Evolutionary conservation across 1,140 invertebrate species (phyloP).

Genomic region (Ostrea edulis): DNA sequence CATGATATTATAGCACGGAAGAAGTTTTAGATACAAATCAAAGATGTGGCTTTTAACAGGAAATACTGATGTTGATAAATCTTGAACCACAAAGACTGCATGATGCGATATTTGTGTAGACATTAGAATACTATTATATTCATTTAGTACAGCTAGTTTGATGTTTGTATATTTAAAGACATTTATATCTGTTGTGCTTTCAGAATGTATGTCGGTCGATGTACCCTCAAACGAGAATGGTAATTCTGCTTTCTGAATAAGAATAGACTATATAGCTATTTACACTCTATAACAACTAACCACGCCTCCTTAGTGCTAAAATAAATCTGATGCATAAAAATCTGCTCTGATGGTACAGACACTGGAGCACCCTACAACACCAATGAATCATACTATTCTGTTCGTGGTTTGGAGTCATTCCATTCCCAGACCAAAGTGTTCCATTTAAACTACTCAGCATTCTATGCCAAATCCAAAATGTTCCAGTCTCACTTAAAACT

Average conservation of each 20-base stretch:
- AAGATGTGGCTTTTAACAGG: too few relatives aligned
- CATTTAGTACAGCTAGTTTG: not conserved
- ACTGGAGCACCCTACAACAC: too few relatives aligned
- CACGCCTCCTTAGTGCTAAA: not conserved
- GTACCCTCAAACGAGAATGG: slow-evolving; percentile 29
- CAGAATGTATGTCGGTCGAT: slow-evolving; percentile 18
- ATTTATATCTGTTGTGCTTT: not conserved
- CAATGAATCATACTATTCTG: too few relatives aligned
- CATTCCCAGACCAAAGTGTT: too few relatives aligned
- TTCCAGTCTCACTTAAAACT: too few relatives aligned
- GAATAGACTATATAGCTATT: not conserved
- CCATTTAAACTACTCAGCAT: too few relatives aligned
- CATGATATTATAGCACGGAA: too few relatives aligned
- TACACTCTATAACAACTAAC: not conserved
- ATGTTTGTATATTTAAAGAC: not conserved
- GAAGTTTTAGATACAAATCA: too few relatives aligned
- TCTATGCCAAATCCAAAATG: too few relatives aligned
- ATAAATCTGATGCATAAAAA: too few relatives aligned
- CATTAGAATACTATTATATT: not conserved
- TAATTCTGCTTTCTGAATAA: not conserved
- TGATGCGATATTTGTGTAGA: not conserved
- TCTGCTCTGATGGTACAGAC: too few relatives aligned
- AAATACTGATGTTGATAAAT: not conserved
- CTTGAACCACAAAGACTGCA: not conserved
- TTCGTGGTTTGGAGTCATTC: too few relatives aligned